These are phyloP conservation scores for Diorhabda sublineata DNA, from an alignment of 1,140 invertebrate genomes.

Conservation along the genomic window DNA sequence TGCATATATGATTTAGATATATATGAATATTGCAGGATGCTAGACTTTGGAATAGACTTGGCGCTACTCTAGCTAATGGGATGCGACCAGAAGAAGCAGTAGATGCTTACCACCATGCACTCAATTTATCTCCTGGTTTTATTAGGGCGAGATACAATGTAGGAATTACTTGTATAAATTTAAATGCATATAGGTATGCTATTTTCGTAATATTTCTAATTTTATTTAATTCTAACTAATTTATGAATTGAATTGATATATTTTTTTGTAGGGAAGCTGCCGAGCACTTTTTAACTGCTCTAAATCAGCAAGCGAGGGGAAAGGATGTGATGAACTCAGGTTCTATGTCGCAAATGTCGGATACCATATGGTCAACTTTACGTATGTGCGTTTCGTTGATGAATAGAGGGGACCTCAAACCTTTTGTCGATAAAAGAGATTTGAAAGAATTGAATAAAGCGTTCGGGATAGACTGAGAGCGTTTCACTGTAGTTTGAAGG, in stretches of 20 bases:
- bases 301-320: constrained; percentile 88
- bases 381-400: constrained; percentile 85
- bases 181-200: constrained; percentile 81
- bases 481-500: neutral
- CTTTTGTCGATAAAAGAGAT: constrained; percentile 70
- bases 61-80: constrained; percentile 95
- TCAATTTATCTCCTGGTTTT: constrained; percentile 90
- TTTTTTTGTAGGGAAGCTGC: constrained; percentile 72
- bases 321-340: constrained; percentile 52
- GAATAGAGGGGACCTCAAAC: constrained; percentile 74
- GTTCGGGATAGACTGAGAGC: constrained; percentile 47
- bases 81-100: constrained; percentile 92
- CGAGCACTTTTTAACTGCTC: constrained; percentile 88
- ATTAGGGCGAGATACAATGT: constrained; percentile 96
- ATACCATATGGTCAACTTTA: constrained; percentile 92
- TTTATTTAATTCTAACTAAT: too few species aligned
- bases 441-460: constrained; percentile 61
- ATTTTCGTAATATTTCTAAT: constrained; percentile 3
- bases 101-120: constrained; percentile 88
- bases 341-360: constrained; percentile 71
- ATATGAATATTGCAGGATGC: constrained; percentile 64
- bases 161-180: constrained; percentile 95
- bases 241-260: neutral
- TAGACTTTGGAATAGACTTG: constrained; percentile 94
- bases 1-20: too few species aligned